Percentiles rank a stretch among this genome's conserved stretches.
Evolutionary conservation across 2,113 vertebrate species (phyloP).

Genomic region (Elachura formosa): DNA sequence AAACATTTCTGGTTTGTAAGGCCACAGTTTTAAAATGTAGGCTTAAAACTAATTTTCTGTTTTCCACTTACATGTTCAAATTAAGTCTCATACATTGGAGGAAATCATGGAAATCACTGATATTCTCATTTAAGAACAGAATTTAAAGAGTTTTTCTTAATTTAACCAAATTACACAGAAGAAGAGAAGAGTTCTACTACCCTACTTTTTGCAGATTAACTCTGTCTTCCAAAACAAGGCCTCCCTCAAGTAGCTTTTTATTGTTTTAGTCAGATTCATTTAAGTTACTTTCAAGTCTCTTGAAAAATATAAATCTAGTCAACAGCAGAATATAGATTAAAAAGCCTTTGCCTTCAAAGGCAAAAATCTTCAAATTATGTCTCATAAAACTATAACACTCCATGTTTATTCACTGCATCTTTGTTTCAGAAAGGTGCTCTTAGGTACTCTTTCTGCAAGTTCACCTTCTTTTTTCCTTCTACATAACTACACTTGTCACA

Average conservation of each 20-base stretch:
- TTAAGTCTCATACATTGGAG: not conserved
- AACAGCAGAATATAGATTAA: not conserved
- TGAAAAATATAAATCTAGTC: not conserved
- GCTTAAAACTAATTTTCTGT: not conserved
- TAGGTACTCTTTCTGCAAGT: not conserved
- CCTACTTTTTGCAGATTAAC: not conserved
- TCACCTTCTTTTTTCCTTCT: not conserved
- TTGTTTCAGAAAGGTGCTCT: not conserved
- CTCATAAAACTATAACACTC: not conserved
- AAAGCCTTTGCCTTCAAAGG: not conserved
- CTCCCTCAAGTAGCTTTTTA: not conserved
- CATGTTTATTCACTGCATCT: not conserved
- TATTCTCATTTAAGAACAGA: not conserved
- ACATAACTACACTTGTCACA: not conserved
- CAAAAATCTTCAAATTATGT: not conserved
- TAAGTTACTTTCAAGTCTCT: not conserved
- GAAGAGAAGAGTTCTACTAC: not conserved
- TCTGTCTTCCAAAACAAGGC: not conserved
- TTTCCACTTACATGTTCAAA: not conserved
- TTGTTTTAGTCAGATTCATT: not conserved
- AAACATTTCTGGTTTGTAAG: not conserved
- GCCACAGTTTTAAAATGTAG: not conserved
- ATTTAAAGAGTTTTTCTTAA: not conserved
- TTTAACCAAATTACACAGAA: not conserved
- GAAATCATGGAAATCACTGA: not conserved